Conservation (phyloP, 2,113 vertebrate species). For the Suricata suricatta region DNA sequence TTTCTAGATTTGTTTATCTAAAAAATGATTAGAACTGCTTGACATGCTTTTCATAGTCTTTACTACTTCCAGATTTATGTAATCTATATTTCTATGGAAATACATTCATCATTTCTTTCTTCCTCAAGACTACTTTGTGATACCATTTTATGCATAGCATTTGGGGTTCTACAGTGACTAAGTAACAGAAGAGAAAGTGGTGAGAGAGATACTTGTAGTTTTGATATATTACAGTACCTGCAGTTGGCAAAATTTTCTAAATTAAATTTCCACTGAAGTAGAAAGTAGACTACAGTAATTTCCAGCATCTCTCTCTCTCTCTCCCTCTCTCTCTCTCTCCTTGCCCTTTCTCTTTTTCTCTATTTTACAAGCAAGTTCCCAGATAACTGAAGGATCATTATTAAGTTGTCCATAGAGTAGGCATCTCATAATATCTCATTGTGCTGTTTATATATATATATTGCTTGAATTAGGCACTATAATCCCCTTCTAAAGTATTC, state of each 20-base stretch:
- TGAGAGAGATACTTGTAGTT: not conserved
- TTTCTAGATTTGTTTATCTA: not conserved
- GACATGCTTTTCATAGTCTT: not conserved
- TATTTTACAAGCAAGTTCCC: not conserved
- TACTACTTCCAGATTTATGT: not conserved
- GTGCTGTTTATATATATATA: not conserved
- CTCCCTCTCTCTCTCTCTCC: not conserved
- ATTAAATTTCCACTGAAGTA: not conserved
- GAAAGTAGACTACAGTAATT: not conserved
- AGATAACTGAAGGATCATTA: not conserved
- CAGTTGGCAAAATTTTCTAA: not conserved
- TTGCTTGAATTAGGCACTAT: not conserved
- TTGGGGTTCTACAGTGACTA: not conserved
- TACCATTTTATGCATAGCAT: not conserved
- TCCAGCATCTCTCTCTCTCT: not conserved
- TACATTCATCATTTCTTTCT: not conserved
- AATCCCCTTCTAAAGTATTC: not conserved
- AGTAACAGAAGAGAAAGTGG: not conserved
- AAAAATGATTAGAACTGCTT: not conserved
- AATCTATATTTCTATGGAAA: not conserved
- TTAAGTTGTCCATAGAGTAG: not conserved
- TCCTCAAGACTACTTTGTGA: not conserved
- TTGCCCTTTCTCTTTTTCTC: not conserved
- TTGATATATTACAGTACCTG: not conserved
- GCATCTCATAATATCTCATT: not conserved